Base-by-base conservation (phyloP, 2,888 invertebrate genomes). In the Pomacea canaliculata region DNA sequence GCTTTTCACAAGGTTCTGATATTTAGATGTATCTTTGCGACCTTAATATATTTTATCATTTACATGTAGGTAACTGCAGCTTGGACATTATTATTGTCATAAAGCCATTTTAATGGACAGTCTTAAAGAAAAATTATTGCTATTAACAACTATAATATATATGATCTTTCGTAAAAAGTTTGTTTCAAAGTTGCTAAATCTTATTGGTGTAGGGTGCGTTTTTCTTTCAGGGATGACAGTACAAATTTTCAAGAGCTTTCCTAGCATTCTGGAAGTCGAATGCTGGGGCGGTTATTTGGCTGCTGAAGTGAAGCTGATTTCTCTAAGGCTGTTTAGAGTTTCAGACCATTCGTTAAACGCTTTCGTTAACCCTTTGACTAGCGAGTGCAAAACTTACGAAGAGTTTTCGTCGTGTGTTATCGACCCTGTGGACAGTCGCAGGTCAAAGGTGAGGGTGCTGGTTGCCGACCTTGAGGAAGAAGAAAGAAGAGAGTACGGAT, bases 211-310 rank as follows among this genome's bases (percentile, higher is more conserved):
- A 37, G 37, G 37, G 37, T 37, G 37, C 37, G 51, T 63, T 59
- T 23, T 18, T 37, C 19, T 73, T 46, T 37, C 69, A 74, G 74
- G 74, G 62, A 62, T 74, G 74, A 69, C 69, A 23, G 59, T 62
- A 16, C 27, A 48, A 5, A 16, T 60, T 12, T 74, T 74, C n/a
- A 74, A 69, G 48, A 68, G 74, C 1, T 69, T 74, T 27, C 74
- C 74, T 56, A 68, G 73, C 46, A 65, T 73, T 46, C 73, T 66
- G 67, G 73, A 73, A 73, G 73, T 73, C n/a, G 67, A 68, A 19
- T 73, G 73, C 46, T 51, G 66, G 37, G 73, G 73, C 13, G n/a
- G 46, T 18, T 48, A n/a, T 13, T 67, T 73, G 68, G 59, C 9
- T n/a, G 37, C 73, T 56, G 73, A 73, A 67, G 68, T 73, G 16